These are phyloP conservation scores for Paraescarpia echinospica DNA, from an alignment of 1,140 invertebrate species.

Conservation along the genomic window DNA sequence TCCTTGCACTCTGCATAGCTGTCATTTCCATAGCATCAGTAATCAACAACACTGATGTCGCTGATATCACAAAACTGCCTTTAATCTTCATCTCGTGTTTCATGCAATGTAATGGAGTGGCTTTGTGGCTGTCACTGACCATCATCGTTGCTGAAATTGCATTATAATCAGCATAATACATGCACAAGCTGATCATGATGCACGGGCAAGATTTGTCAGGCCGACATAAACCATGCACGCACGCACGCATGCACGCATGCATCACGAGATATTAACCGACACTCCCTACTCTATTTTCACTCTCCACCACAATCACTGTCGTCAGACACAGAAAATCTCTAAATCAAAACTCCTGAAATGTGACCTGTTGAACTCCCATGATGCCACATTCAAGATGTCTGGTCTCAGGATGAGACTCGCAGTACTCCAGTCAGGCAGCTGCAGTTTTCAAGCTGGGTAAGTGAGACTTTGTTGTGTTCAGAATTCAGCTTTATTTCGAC, in stretches of 20 bases:
- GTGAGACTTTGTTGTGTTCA: neutral
- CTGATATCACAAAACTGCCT: neutral
- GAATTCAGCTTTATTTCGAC: neutral
- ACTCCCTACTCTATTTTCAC: neutral
- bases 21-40: neutral
- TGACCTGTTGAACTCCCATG: slow-evolving; percentile 3
- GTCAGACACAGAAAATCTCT: neutral
- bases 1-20: neutral
- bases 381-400: slow-evolving; percentile 5
- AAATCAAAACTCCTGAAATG: neutral
- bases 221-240: neutral
- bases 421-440: neutral
- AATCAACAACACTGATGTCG: neutral
- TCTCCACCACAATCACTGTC: neutral
- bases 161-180: slow-evolving; percentile 6
- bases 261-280: neutral
- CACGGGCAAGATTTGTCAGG: neutral
- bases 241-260: neutral
- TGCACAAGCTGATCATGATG: neutral
- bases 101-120: neutral
- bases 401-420: neutral
- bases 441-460: neutral
- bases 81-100: neutral
- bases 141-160: neutral
- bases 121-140: neutral